Base-by-base conservation (phyloP, 2,888 invertebrate genomes). In the Microctonus brassicae region DNA sequence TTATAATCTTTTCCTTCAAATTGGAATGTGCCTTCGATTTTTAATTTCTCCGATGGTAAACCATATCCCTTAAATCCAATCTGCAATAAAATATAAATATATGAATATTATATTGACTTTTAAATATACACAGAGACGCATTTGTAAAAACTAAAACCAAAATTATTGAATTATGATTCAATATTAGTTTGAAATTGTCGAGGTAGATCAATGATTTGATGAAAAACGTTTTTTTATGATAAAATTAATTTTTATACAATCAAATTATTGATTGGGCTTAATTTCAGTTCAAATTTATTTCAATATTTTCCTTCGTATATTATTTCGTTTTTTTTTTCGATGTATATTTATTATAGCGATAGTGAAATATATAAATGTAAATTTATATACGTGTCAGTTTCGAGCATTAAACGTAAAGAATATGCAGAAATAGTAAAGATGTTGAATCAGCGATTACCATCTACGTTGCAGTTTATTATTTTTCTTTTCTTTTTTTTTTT, bases 11-110 rank as follows among this genome's bases (percentile, higher is more conserved):
- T 90, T 6, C 94, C 94, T 81, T 97, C 94, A 89, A 89, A 96
- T 68, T 93, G 91, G 88, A 98, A 96, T 78, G 93, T 92, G 0
- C 93, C 94, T 1, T 89, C 88, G 0, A 92, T 88, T 0, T 88
- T 82, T 1, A 95, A 86, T 83, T 94, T 93, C 0, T 91, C 91
- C 0, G 90, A 88, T 0, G 92, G 86, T 68, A 98, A 89, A 1
- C 95, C 97, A 86, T 92, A 98, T 11, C 98, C 98, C 89, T 98
- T 96, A 88, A 96, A 97, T 24, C 97, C 95, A 74, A 96, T 92
- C 96, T 97, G 88, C 0, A 88, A 64, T 63, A 73, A 69, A 68
- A 47, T 68, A n/a, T 17, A 26, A 5, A 58, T 24, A 24, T 42
- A 7, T 39, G 11, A 22, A 62, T 13, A 34, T n/a, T n/a, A n/a